Base-by-base conservation (phyloP, 1,140 invertebrate genomes). In the Reticulitermes speratus region DNA sequence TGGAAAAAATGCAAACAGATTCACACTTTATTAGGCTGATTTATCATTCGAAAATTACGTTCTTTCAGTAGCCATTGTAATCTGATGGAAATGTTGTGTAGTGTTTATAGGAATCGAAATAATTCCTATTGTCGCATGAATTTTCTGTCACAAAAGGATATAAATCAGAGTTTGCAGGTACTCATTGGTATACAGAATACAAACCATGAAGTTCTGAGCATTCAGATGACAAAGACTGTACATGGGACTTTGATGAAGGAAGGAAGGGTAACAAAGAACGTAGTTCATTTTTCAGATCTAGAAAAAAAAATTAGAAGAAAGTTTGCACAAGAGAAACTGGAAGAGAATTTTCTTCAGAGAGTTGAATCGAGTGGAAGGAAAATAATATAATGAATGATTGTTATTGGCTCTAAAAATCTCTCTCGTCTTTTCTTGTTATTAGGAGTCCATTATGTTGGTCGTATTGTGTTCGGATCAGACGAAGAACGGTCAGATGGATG, bases 331-430 rank as follows among this genome's bases (percentile, higher is more conserved):
- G 65, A 30, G 38, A 84, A 55, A 30, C 83, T 84, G 38, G 83
- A 84, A 84, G 83, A 84, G 48, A 25, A 75, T 52, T 84, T 44
- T 45, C 44, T 84, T 84, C n/a, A 6, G 48, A 44, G 83, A 52
- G 32, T 52, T 84, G 83, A 84, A 84, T 84, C 83, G 83, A 84
- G 32, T 84, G 83, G 83, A 84, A 84, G 48, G 44, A 84, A 84
- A 45, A 84, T 84, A 75, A 75, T 75, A 75, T 75, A 19, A 30
- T 30, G 65, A 75, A 75, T 75, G 65, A 75, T 75, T 75, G 65
- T 75, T 75, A 75, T 75, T 75, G 65, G 65, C 65, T 75, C n/a
- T 75, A 75, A 30, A 75, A 75, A 75, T 75, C 65, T 75, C 65
- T 75, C 65, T 75, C 65, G n/a, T 75, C 65, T 75, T 75, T 75